A percentile compares a stretch with the other conserved stretches of the same genome.
Conservation (phyloP, 2,113 vertebrate species). For the Heterotilapia buettikoferi region DNA sequence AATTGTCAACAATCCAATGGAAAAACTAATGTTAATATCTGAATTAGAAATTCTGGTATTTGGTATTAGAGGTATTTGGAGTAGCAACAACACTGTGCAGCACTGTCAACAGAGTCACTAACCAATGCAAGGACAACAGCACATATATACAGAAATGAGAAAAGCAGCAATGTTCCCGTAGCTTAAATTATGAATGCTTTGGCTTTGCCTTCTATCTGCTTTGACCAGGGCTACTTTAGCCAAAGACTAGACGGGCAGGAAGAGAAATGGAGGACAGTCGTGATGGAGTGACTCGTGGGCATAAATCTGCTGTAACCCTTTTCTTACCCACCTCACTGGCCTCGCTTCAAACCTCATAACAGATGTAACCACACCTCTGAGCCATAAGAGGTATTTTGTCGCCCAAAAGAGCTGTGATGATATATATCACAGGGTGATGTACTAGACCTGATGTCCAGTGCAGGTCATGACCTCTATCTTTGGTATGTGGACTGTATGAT, state of each 20-base stretch:
- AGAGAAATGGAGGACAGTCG: background rate
- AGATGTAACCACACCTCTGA: background rate
- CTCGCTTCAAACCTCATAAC: background rate
- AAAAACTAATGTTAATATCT: background rate
- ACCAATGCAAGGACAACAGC: background rate
- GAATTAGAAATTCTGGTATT: background rate
- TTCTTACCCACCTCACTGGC: background rate
- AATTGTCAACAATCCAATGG: background rate
- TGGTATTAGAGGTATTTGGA: background rate
- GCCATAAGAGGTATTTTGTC: background rate
- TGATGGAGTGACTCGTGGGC: background rate
- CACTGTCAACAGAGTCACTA: background rate
- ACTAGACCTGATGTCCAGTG: background rate
- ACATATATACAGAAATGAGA: background rate
- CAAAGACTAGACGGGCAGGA: background rate
- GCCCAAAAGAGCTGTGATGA: background rate
- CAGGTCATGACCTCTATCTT: background rate
- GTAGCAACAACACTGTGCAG: background rate
- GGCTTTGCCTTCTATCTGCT: background rate
- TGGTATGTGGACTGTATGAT: background rate
- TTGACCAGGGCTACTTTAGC: background rate
- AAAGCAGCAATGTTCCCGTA: background rate
- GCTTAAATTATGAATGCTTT: background rate
- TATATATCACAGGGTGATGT: background rate
- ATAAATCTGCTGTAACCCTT: background rate